A percentile compares a stretch with the other conserved stretches of the same genome.
Conservation (phyloP, 1,140 invertebrate genomes). For the Ostrea edulis region DNA sequence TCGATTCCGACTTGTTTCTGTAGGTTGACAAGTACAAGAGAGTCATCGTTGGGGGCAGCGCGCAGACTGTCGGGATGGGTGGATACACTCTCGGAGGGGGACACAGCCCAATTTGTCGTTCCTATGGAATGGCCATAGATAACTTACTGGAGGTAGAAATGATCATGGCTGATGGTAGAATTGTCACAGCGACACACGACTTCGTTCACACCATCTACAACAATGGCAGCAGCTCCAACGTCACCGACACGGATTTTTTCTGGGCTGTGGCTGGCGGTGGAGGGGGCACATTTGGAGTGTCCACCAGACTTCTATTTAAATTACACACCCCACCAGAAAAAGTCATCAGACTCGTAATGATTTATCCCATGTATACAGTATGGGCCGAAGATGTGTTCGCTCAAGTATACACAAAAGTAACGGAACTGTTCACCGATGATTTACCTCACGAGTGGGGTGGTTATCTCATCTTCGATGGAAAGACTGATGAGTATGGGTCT, state of each 20-base stretch:
- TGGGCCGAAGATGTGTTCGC: neutral
- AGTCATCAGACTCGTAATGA: neutral
- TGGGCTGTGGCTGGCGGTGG: conserved; percentile 69
- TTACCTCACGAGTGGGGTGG: conserved; percentile 55
- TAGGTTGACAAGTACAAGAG: conserved; percentile 54
- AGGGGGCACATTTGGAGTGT: conserved; percentile 66
- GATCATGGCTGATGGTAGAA: conserved; percentile 54
- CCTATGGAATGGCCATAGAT: conserved; percentile 68
- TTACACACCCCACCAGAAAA: conserved; percentile 54
- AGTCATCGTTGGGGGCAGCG: conserved; percentile 65
- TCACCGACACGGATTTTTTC: conserved; percentile 56
- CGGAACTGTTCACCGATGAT: neutral
- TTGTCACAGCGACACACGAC: conserved; percentile 8
- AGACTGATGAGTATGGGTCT: neutral
- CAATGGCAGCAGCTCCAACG: neutral
- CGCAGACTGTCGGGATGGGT: conserved; percentile 63
- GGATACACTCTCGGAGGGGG: conserved; percentile 70
- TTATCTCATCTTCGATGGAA: conserved; percentile 37
- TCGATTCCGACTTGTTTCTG: neutral
- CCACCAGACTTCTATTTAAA: conserved; percentile 49
- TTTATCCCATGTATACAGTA: conserved; percentile 20
- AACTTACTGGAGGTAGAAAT: conserved; percentile 63
- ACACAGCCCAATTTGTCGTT: conserved; percentile 63
- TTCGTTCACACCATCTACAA: neutral
- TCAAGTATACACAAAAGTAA: neutral